Conservation (phyloP, 2,888 invertebrate genomes). For the Drosophila borborema region DNA sequence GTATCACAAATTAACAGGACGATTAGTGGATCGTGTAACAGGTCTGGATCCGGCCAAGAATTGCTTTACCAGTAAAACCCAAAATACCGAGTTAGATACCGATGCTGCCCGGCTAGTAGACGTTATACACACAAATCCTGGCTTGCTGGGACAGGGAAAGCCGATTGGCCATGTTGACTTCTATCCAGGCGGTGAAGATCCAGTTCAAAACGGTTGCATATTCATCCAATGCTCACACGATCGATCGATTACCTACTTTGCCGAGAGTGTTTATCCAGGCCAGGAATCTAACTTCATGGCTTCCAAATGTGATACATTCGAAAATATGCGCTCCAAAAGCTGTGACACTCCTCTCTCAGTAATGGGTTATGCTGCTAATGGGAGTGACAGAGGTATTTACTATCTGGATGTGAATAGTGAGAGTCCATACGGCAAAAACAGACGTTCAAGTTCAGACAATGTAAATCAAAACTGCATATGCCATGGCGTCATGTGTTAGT, state of each 20-base stretch:
- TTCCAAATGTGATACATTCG: not conserved
- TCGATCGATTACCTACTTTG: conserved; percentile 4
- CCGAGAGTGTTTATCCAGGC: conserved; percentile 13
- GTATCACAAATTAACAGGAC: not conserved
- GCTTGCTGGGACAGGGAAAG: not conserved
- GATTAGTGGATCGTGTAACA: conserved; percentile 9
- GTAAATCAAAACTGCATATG: not conserved
- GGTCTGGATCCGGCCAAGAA: conserved; percentile 21
- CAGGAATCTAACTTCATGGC: not conserved
- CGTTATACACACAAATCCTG: conserved; percentile 21
- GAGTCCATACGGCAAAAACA: conserved; percentile 10
- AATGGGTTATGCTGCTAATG: conserved; percentile 9
- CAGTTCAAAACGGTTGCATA: conserved; percentile 1
- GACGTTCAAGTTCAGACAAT: not conserved
- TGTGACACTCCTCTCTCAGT: not conserved
- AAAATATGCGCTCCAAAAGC: not conserved
- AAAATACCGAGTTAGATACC: rapidly evolving
- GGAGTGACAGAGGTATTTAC: not conserved
- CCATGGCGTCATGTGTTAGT: not conserved
- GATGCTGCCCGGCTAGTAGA: conserved; percentile 3
- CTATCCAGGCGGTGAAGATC: conserved; percentile 2
- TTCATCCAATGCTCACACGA: conserved; percentile 3
- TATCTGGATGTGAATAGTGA: not conserved
- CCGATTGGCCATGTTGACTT: conserved; percentile 17
- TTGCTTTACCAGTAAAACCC: not conserved